phyloP scores from a whole-genome alignment of 2,797 vertebrate species.

The Microhierax caerulescens region DNA sequence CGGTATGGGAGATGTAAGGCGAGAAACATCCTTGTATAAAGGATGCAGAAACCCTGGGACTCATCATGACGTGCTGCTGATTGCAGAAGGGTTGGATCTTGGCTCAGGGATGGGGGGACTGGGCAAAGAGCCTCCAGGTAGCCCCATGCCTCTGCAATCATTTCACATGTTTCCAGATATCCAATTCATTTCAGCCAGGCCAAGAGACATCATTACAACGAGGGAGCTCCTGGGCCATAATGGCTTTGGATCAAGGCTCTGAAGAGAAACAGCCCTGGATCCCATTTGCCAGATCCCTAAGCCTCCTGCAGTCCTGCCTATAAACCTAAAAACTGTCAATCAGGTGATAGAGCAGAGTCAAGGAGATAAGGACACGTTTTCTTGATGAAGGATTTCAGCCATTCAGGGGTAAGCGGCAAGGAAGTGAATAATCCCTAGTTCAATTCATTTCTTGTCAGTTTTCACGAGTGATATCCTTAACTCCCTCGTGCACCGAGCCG shows the following conservation, averaged over 20 bases:
- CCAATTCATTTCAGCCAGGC: not conserved
- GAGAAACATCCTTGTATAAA: not conserved
- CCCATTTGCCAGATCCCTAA: not conserved
- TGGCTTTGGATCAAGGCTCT: not conserved
- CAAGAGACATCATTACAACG: not conserved
- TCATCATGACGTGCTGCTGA: not conserved
- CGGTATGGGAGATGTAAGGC: not conserved
- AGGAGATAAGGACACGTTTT: not conserved
- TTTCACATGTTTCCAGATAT: not conserved
- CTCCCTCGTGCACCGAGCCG: rapidly evolving
- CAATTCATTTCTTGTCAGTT: not conserved
- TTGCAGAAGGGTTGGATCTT: not conserved
- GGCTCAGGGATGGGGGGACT: not conserved
- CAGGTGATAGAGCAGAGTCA: not conserved
- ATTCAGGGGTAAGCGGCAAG: rapidly evolving
- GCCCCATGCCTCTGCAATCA: not conserved
- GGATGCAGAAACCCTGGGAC: not conserved
- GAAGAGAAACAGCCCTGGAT: not conserved
- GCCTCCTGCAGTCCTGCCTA: not conserved
- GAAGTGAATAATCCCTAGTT: not conserved
- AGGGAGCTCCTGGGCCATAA: not conserved
- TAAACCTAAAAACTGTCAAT: not conserved
- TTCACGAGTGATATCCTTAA: not conserved
- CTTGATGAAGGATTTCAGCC: not conserved
- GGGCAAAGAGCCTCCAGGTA: not conserved